Base-by-base conservation (phyloP, 2,797 vertebrate species). In the Enteromius unitaeniatus region DNA sequence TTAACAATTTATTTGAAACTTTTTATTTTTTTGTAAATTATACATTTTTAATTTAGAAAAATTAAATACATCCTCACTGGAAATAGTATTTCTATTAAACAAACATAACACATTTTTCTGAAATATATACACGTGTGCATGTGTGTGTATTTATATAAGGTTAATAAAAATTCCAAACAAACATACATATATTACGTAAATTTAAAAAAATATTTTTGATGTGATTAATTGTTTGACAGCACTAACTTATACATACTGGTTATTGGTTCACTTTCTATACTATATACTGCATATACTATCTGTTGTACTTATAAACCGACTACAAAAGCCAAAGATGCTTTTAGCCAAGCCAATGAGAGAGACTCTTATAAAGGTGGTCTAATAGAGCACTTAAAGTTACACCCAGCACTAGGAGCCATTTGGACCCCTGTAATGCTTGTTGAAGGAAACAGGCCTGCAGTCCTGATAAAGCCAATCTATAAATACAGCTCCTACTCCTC, bases 351-450 rank as follows among this genome's bases (percentile, higher is more conserved):
- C 69, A 55, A 42, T 34, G 15, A 45, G 78, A 40, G 23, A 45
- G 74, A 45, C 37, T 77, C 67, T 74, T 49, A 58, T 75, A 60
- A 70, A 70, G 45, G 47, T 40, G 80, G 69, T 40, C 55, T 78
- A 84, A 79, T 86, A 78, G n/a, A 78, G 74, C 85, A 58, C 79
- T 86, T 74, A 49, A 65, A 72, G 79, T 58, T 45, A 76, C 21
- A 76, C 31, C 14, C n/a, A 37, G n/a, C 40, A 67, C 74, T 60
- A 77, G 51, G 26, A 60, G 19, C 40, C 58, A 34, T 55, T 78
- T 37, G 23, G 58, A 62, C 45, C 49, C 17, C n/a, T 78, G 10
- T 55, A 60, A 84, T 45, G 49, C 40, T 28, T 62, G 68, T 73
- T 74, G 23, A 14, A 77, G 58, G 34, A 62, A 72, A 55, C 45